Conservation (phyloP, 2,113 vertebrate genomes). For the Pterophyllum scalare region DNA sequence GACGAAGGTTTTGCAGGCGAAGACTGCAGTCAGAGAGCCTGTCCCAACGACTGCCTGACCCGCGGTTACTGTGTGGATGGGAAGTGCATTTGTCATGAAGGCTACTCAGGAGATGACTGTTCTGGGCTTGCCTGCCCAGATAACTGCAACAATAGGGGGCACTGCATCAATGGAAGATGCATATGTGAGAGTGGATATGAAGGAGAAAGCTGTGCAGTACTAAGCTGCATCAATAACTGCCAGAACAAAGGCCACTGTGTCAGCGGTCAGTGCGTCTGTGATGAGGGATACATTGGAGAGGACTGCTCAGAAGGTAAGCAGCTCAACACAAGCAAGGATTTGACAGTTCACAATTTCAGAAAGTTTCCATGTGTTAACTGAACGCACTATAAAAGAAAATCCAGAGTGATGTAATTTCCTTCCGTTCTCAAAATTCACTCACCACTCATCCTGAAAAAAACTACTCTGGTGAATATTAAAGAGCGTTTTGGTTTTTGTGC, state of each 20-base stretch:
- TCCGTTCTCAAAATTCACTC: conserved; percentile 40
- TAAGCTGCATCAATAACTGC: conserved; percentile 82
- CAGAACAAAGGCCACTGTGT: conserved; percentile 73
- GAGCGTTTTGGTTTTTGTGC: conserved; percentile 6
- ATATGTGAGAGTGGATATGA: conserved; percentile 82
- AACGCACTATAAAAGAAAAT: conserved; percentile 27
- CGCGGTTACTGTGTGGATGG: conserved; percentile 80
- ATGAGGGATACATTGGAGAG: conserved; percentile 76
- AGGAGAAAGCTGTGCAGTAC: conserved; percentile 85
- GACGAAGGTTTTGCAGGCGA: conserved; percentile 86
- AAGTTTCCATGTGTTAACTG: conserved; percentile 40
- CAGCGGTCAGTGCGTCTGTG: conserved; percentile 75
- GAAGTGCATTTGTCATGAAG: conserved; percentile 77
- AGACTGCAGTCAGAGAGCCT: conserved; percentile 85
- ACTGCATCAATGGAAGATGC: conserved; percentile 84
- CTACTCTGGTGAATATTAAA: conserved; percentile 30
- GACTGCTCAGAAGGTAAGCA: conserved; percentile 82
- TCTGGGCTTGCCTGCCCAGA: conserved; percentile 82
- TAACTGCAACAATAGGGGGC: conserved; percentile 81
- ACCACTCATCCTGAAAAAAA: conserved; percentile 22
- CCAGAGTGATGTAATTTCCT: conserved; percentile 50
- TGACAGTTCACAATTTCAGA: conserved; percentile 5
- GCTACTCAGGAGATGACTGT: conserved; percentile 84
- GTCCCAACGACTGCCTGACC: conserved; percentile 82
- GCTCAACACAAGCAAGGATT: neutral